A percentile compares a stretch with the other conserved stretches of the same genome.
phyloP scores from a whole-genome alignment of 2,113 vertebrate species.

The Cygnus buccinator region DNA sequence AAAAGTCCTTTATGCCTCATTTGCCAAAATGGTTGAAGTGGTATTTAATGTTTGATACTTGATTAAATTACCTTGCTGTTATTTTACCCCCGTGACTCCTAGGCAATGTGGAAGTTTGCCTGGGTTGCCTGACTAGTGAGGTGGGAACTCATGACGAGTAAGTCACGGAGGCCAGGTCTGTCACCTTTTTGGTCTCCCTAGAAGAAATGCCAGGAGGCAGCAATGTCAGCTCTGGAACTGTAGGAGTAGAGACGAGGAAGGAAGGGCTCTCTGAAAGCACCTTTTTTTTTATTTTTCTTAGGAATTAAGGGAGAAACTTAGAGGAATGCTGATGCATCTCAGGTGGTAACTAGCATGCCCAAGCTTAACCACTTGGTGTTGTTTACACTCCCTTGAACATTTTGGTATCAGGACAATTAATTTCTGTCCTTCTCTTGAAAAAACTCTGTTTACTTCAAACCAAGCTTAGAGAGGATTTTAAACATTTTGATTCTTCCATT shows the following conservation, averaged over 20 bases:
- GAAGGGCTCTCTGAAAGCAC: neutral
- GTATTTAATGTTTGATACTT: neutral
- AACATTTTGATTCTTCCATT: neutral
- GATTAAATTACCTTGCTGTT: neutral
- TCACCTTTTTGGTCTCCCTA: neutral
- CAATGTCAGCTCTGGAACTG: neutral
- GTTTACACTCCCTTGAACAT: neutral
- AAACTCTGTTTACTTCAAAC: neutral
- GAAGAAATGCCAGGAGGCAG: neutral
- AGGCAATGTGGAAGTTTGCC: neutral
- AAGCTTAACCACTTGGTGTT: neutral
- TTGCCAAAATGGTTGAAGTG: neutral
- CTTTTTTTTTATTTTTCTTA: neutral
- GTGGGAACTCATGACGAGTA: neutral
- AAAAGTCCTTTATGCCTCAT: neutral
- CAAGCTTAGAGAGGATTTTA: neutral
- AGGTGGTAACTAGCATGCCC: accelerated
- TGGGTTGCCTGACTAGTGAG: neutral
- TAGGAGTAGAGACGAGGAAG: neutral
- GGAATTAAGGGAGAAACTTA: neutral
- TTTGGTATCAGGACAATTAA: neutral
- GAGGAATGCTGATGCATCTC: neutral
- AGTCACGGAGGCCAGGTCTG: neutral
- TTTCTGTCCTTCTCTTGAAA: neutral
- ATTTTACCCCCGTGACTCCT: neutral